A percentile compares a stretch with the other conserved stretches of the same genome.
Evolutionary conservation across 1,140 invertebrate species (phyloP).

Genomic region (Pachyrhynchus sulphureomaculatus): DNA sequence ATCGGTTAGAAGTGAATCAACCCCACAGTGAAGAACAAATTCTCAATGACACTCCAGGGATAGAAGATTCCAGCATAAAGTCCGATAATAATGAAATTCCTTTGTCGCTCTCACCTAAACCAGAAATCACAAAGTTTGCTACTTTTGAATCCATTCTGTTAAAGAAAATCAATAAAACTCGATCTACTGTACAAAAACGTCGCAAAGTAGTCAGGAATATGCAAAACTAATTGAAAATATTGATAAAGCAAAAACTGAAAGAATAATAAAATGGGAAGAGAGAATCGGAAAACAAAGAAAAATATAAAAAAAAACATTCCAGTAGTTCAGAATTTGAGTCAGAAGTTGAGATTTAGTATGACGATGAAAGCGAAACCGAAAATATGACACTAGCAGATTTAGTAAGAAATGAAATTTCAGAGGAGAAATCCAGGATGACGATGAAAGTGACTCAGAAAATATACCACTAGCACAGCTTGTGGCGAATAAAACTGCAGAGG

Average conservation of each 20-base stretch:
- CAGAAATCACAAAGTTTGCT: not conserved
- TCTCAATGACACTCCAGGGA: not conserved
- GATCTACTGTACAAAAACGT: not conserved
- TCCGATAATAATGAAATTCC: not conserved
- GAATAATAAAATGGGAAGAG: not conserved
- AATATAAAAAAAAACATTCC: not conserved
- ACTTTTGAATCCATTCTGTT: conserved; percentile 3
- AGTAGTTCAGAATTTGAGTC: too few species aligned
- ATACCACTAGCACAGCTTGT: not conserved
- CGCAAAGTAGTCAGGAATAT: not conserved
- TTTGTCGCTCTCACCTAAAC: not conserved
- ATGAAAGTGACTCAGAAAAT: not conserved
- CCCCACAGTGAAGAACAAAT: not conserved
- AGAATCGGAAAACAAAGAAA: not conserved
- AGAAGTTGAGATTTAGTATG: too few species aligned
- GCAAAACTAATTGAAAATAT: not conserved
- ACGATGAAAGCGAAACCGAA: not conserved
- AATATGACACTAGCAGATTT: conserved; percentile 3
- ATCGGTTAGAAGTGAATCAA: not conserved
- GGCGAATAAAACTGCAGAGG: too few species aligned
- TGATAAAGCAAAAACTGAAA: too few species aligned
- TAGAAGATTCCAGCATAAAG: not conserved
- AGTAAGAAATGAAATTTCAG: not conserved
- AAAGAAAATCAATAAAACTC: not conserved
- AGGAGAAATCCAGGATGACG: not conserved